Percentiles rank a stretch among this genome's conserved stretches.
Conservation (phyloP, 1,140 invertebrate species). For the Tetraneura akinire region DNA sequence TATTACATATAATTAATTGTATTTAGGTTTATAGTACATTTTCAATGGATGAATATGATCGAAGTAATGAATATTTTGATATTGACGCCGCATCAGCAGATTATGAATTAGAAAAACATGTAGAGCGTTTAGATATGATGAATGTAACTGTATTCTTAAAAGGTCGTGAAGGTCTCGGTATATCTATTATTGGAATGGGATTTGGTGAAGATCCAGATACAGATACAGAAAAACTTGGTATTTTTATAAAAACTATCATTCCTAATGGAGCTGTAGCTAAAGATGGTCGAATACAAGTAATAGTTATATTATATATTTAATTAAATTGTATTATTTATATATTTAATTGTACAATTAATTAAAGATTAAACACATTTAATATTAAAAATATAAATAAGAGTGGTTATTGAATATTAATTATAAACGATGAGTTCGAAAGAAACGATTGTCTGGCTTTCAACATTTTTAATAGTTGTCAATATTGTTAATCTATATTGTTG, state of each 20-base stretch:
- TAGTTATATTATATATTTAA: neutral
- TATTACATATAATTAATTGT: neutral
- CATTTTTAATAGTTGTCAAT: too few relatives aligned
- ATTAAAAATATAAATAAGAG: too few relatives aligned
- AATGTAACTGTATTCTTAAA: constrained; percentile 89
- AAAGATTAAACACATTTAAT: too few relatives aligned
- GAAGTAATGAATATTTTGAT: constrained; percentile 98
- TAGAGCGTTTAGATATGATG: constrained; percentile 99
- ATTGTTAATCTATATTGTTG: too few relatives aligned
- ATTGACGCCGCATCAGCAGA: constrained; percentile 97
- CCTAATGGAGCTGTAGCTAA: constrained; percentile 89
- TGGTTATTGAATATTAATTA: too few relatives aligned
- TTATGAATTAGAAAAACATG: constrained; percentile 96
- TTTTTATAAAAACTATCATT: constrained; percentile 98
- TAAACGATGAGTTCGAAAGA: too few relatives aligned
- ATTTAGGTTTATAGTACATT: constrained; percentile 91
- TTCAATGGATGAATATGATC: constrained; percentile 96
- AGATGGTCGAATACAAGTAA: constrained; percentile 78
- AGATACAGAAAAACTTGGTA: constrained; percentile 83
- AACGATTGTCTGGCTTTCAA: too few relatives aligned
- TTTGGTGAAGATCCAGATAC: constrained; percentile 99
- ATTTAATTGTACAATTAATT: too few relatives aligned
- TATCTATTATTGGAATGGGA: constrained; percentile 90
- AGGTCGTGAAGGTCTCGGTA: constrained; percentile 90
- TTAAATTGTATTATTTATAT: too few relatives aligned